Evolutionary conservation across 2,888 invertebrate species (phyloP).

Genomic region (Thelaira solivaga): DNA sequence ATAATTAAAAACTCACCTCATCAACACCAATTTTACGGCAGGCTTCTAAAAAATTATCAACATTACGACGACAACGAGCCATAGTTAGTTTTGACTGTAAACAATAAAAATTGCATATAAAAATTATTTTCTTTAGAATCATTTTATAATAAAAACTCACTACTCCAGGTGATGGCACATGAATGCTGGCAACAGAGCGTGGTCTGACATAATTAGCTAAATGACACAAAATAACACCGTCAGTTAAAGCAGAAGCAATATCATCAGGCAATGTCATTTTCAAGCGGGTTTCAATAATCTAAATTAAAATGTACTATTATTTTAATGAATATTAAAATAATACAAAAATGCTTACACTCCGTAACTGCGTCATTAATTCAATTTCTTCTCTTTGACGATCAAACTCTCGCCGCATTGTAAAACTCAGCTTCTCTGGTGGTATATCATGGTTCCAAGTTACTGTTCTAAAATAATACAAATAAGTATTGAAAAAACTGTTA

Average conservation of each 20-base stretch:
- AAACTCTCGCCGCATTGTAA: conserved; percentile 94
- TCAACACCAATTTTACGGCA: conserved; percentile 95
- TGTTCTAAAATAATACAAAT: conserved; percentile 63
- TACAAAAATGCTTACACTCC: conserved; percentile 82
- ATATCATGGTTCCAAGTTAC: conserved; percentile 87
- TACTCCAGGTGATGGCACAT: conserved; percentile 95
- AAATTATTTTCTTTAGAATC: no score
- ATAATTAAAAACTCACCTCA: conserved; percentile 78
- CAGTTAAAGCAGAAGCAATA: conserved; percentile 88
- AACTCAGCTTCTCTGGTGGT: conserved; percentile 86
- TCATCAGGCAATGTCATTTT: conserved; percentile 94
- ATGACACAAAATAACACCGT: conserved; percentile 96
- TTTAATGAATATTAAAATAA: not conserved
- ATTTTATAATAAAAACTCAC: conserved; percentile 78
- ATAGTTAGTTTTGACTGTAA: conserved; percentile 97
- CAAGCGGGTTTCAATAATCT: conserved; percentile 93
- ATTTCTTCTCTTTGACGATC: conserved; percentile 93
- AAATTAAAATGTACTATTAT: conserved; percentile 52
- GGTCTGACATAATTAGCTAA: conserved; percentile 95
- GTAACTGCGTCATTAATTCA: conserved; percentile 88
- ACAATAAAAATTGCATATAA: conserved; percentile 1
- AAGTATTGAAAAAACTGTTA: not conserved
- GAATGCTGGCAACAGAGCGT: conserved; percentile 93
- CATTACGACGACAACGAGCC: conserved; percentile 95
- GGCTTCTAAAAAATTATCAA: conserved; percentile 96